Evolutionary conservation across 1,140 invertebrate species (phyloP), one percentile per base, ranked within the genome.

Genomic region (Drosophila sp.): DNA sequence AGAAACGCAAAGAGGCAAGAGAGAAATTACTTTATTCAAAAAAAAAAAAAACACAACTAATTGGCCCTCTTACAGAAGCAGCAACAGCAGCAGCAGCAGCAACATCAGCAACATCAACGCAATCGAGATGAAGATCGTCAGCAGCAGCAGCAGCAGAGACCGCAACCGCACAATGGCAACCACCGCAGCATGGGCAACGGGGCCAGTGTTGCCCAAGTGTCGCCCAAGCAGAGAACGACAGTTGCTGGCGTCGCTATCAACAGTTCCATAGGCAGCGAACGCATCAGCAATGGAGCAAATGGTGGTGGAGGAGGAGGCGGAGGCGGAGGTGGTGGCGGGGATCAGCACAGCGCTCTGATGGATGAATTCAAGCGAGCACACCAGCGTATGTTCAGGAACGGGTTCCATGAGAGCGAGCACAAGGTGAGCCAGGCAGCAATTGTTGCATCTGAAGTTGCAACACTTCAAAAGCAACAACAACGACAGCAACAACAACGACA

Each of bases 301-400:
- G 60, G 55, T 30, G 60, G 23, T 27, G 71, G 63, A 10, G 57
- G 30, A 40, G 61, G 40, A 57, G 57, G 33, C 23, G 62, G 58
- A 33, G 62, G 29, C 2, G 67, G n/a, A 8, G 73, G 47, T 29
- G 62, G 62, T n/a, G 80, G 93, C 60, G 94, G 94, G n/a, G 94
- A 95, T 87, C 95, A 95, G 75, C 95, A 96, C 74, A 94, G 94
- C 68, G 94, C 96, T 82, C 91, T 97, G 56, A 97, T 97, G 96
- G 95, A 97, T 92, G 97, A 97, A 93, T 97, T 97, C 90, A 97
- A 96, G 89, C 95, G 95, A 84, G 96, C 96, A 1, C 96, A 97
- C 92, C 94, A 95, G 72, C 96, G 95, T 93, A 97, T 97, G 96
- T 97, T 97, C 92, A 94, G 95, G 63, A 92, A 92, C 72, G 79